Evolutionary conservation across 2,113 vertebrate genomes (phyloP).

Genomic region (Sturnus vulgaris): DNA sequence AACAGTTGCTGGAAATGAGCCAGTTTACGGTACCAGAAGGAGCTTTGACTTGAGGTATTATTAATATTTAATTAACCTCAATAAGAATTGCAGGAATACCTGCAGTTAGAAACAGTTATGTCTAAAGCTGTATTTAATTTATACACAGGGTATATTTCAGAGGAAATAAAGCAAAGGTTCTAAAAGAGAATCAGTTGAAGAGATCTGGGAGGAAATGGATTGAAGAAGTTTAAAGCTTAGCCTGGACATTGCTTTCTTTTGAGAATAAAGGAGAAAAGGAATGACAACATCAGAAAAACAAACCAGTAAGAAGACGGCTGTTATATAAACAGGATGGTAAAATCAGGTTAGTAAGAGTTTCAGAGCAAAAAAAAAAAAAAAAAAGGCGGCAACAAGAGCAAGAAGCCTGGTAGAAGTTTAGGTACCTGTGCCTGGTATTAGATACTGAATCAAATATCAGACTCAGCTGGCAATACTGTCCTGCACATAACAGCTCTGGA

Average conservation of each 20-base stretch:
- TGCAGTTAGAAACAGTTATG: neutral
- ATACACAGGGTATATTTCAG: neutral
- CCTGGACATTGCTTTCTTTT: neutral
- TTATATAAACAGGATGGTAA: neutral
- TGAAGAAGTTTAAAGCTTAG: neutral
- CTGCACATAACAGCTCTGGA: neutral
- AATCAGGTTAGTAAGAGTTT: neutral
- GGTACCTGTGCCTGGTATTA: neutral
- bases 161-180: neutral
- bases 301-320: neutral
- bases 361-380: neutral
- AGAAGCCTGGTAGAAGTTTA: neutral
- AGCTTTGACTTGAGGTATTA: neutral
- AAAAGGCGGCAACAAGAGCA: neutral
- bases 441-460: neutral
- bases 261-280: neutral
- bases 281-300: neutral
- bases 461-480: neutral
- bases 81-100: neutral
- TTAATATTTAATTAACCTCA: neutral
- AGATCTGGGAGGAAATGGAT: fast-evolving
- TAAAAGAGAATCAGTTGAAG: neutral
- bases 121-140: neutral
- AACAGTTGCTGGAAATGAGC: neutral
- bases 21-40: neutral